A percentile compares a stretch with the other conserved stretches of the same genome.
These are phyloP conservation scores for Panurus biarmicus DNA, from an alignment of 2,113 vertebrate species.

Conservation along the genomic window DNA sequence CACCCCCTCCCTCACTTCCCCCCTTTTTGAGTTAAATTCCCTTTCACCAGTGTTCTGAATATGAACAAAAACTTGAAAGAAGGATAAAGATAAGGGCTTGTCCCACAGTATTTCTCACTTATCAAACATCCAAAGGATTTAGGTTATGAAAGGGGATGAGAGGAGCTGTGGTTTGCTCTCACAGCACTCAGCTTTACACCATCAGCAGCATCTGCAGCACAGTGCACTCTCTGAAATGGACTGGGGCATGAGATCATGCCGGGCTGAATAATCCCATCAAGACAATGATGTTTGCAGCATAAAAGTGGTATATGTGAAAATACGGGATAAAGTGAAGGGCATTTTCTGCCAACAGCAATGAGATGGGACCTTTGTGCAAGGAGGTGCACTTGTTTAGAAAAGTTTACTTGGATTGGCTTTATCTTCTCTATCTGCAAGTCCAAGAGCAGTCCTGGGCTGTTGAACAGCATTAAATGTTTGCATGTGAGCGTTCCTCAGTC, in stretches of 20 bases:
- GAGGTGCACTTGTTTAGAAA: background rate
- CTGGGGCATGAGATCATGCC: background rate
- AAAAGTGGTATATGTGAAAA: background rate
- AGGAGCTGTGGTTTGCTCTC: background rate
- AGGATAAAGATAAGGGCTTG: background rate
- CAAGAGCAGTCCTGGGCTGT: background rate
- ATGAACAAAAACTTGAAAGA: background rate
- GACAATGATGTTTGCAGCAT: background rate
- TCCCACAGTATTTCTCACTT: background rate
- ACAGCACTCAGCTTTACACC: background rate
- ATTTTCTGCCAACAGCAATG: background rate
- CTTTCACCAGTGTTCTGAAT: background rate
- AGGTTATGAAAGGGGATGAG: background rate
- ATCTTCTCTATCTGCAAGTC: background rate
- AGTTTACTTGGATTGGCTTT: background rate
- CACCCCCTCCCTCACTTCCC: background rate
- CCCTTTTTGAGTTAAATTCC: background rate
- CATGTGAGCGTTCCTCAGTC: background rate
- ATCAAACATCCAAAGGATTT: background rate
- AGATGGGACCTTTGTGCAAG: background rate
- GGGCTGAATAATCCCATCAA: background rate
- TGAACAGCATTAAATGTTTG: background rate
- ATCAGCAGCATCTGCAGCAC: background rate
- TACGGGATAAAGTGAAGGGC: background rate
- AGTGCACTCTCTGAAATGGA: background rate